Conservation (phyloP, 2,113 vertebrate genomes). For the Podocnemis expansa region DNA sequence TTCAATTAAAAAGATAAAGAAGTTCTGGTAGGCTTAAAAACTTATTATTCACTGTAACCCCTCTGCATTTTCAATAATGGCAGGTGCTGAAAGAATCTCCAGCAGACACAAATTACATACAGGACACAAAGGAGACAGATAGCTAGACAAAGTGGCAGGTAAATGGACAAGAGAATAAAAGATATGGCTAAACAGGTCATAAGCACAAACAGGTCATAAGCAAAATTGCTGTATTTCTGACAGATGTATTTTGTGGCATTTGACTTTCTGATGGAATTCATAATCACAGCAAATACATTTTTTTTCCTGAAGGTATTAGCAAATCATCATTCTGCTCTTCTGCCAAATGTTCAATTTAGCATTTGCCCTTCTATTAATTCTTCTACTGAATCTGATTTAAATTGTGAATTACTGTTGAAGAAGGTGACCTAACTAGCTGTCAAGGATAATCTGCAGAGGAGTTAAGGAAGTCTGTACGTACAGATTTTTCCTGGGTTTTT, state of each 20-base stretch:
- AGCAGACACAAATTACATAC: accelerated
- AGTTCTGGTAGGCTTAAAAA: background rate
- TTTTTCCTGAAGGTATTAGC: constrained; percentile 26
- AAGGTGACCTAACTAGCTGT: background rate
- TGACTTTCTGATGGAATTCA: constrained; percentile 23
- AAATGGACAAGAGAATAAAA: background rate
- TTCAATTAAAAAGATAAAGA: background rate
- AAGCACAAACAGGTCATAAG: background rate
- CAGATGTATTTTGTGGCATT: background rate
- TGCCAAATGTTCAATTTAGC: constrained; percentile 29
- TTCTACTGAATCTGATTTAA: background rate
- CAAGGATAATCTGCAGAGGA: background rate
- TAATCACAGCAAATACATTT: constrained; percentile 20
- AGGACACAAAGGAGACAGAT: background rate
- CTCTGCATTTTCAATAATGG: background rate
- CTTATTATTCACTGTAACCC: background rate
- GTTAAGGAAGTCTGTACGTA: background rate
- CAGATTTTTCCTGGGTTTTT: background rate
- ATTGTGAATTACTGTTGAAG: background rate
- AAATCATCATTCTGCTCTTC: constrained; percentile 2
- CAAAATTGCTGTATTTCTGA: background rate
- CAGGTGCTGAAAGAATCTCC: background rate
- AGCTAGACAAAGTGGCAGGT: background rate
- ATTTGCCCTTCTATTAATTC: background rate
- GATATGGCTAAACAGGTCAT: background rate